Evolutionary conservation across 2,797 vertebrate genomes (phyloP), one percentile per base, ranked within the genome.

Genomic region (Xyrichtys novacula): DNA sequence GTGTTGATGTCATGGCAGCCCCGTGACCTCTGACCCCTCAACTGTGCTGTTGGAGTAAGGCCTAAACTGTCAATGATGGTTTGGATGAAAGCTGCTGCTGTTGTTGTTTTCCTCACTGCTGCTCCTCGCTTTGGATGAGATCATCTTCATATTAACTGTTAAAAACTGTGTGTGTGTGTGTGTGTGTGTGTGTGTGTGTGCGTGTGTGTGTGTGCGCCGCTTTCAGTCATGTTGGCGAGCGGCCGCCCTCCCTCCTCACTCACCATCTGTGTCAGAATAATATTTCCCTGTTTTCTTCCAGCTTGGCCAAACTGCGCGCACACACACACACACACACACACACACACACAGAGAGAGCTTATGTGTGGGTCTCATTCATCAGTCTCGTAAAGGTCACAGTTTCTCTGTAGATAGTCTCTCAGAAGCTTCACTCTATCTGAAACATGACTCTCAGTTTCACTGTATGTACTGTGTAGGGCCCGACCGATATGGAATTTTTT

Each of bases 201-300:
- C 44, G 38, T 10, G 62, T 36, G 12, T 5, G 48, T 56, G 22
- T 3, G 38, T 42, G 6, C 7, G 46, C 42, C 6, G 43, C 50
- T 44, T 9, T 40, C 22, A 1, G 71, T 7, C 19, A 8, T 57
- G 67, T 50, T 77, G 68, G 68, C 57, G 2, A 0, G 26, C 16
- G 2, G 23, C 57, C 57, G 11, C 4, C 47, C 25, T 64, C 52
- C 53, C 0, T n/a, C 29, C 57, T 36, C 64, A 12, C 23, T 20
- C 46, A 3, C 72, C 65, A 68, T 75, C 65, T 75, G 65, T 57
- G 57, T 11, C 17, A 11, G 50, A 56, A 20, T 14, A 4, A 25
- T 40, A n/a, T 34, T 29, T 47, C 31, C 1, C 31, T 47, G 23
- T 29, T 56, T 66, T 47, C 19, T 23, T 26, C 1, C 43, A 32